phyloP scores from a whole-genome alignment of 2,113 vertebrate species.

The Oreotrochilus melanogaster region DNA sequence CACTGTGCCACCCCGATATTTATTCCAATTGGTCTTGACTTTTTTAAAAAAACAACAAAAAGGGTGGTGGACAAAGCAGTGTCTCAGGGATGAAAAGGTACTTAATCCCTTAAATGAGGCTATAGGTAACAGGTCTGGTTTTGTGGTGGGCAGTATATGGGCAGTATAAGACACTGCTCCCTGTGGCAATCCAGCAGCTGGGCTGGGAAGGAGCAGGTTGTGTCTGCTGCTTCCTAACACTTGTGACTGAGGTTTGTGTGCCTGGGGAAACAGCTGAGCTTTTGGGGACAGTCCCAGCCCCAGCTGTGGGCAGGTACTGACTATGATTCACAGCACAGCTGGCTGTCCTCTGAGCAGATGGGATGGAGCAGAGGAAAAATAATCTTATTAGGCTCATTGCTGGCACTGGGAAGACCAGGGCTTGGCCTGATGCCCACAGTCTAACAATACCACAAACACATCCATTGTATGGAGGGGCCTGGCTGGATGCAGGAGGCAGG shows the following conservation, averaged over 20 bases:
- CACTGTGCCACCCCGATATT: neutral
- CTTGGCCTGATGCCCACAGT: neutral
- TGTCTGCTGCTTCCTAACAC: neutral
- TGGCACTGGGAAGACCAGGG: neutral
- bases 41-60: too few relatives aligned
- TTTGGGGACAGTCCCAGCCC: neutral
- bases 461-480: neutral
- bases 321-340: neutral
- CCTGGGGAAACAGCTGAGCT: neutral
- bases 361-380: neutral
- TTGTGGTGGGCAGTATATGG: neutral
- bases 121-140: neutral
- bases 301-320: neutral
- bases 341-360: neutral
- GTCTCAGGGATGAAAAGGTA: neutral
- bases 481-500: neutral
- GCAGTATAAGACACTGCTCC: neutral
- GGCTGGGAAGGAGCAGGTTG: neutral
- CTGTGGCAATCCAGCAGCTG: neutral
- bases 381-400: neutral
- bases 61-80: neutral
- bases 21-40: neutral
- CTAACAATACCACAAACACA: neutral
- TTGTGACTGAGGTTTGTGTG: neutral
- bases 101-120: neutral